phyloP scores from a whole-genome alignment of 2,888 invertebrate species.

The Pyrgus malvae region DNA sequence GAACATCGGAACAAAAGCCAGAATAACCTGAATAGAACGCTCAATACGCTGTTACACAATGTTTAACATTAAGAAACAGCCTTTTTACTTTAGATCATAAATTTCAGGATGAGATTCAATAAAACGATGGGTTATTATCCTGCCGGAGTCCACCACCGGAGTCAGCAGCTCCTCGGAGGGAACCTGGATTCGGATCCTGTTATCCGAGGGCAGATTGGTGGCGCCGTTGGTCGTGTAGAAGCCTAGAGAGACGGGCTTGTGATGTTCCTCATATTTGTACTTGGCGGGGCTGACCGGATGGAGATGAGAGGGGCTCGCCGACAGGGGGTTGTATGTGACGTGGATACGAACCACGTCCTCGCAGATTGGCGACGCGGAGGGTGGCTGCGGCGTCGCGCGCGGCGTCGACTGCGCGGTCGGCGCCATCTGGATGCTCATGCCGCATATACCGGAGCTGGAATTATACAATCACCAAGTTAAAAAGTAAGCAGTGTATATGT shows the following conservation, averaged over 20 bases:
- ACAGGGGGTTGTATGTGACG: constrained; percentile 85
- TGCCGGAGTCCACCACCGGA: constrained; percentile 83
- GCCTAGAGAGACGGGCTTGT: constrained; percentile 66
- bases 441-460: constrained; percentile 76
- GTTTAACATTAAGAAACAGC: background rate
- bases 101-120: constrained; percentile 67
- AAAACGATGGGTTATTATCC: constrained; percentile 67
- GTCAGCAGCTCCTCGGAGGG: constrained; percentile 86
- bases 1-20: background rate
- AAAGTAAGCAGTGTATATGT: no score
- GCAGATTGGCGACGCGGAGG: constrained; percentile 82
- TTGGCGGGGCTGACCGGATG: constrained; percentile 73
- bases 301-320: constrained; percentile 78
- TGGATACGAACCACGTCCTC: constrained; percentile 89
- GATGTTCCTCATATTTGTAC: constrained; percentile 62
- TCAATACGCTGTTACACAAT: background rate
- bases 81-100: constrained; percentile 63
- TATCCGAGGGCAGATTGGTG: constrained; percentile 81
- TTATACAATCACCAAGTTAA: no score
- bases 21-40: background rate
- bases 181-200: constrained; percentile 88
- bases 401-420: constrained; percentile 84
- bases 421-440: constrained; percentile 76
- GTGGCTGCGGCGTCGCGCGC: constrained; percentile 84
- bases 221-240: constrained; percentile 81